Percentiles rank a stretch among this genome's conserved stretches.
These are phyloP conservation scores for Xestia xanthographa DNA, from an alignment of 2,888 invertebrate genomes.

Conservation along the genomic window DNA sequence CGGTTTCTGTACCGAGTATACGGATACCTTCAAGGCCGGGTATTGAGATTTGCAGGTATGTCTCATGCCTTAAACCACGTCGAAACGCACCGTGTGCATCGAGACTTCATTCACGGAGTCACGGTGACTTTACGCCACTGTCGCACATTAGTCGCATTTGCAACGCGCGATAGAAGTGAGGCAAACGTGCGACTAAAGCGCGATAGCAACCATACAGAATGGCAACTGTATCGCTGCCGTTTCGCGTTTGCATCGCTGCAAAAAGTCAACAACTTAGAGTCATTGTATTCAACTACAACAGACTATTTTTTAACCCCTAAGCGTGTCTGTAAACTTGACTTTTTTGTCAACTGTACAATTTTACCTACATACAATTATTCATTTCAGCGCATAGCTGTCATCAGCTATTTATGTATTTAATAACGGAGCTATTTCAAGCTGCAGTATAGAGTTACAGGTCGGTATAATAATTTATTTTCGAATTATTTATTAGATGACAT, in stretches of 20 bases:
- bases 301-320: not conserved
- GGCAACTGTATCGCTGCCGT: not conserved
- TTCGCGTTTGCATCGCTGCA: not conserved
- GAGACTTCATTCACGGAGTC: no score
- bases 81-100: no score
- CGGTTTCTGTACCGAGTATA: no score
- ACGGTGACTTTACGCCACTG: not conserved
- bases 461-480: not conserved
- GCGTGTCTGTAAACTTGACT: not conserved
- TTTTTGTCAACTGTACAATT: constrained; percentile 6
- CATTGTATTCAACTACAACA: not conserved
- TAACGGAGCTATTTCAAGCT: constrained; percentile 1
- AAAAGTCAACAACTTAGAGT: not conserved
- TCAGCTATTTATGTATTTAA: constrained; percentile 1
- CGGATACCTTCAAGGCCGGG: no score
- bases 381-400: not conserved
- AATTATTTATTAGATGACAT: not conserved
- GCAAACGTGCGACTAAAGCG: not conserved
- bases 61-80: no score
- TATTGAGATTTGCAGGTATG: no score
- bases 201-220: not conserved
- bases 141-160: not conserved
- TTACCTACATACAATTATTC: constrained; percentile 7
- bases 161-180: not conserved
- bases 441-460: constrained; percentile 8